Evolutionary conservation across 2,888 invertebrate species (phyloP).

Genomic region (Artemia sinica): DNA sequence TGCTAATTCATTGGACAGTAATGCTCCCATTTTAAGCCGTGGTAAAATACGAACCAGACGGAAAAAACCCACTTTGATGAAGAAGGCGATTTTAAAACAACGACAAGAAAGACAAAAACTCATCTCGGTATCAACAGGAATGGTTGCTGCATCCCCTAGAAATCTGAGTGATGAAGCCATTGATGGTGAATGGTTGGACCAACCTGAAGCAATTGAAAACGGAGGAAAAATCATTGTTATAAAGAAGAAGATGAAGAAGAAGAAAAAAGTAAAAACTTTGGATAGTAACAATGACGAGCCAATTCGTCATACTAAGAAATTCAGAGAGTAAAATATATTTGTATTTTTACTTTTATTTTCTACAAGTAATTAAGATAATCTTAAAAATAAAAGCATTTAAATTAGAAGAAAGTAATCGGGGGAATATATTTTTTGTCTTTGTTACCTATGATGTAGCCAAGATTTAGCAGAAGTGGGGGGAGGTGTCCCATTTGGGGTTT

Average conservation of each 20-base stretch:
- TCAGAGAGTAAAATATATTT: constrained; percentile 32
- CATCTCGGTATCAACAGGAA: not conserved
- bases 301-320: constrained; percentile 33
- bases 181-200: constrained; percentile 1
- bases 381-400: no score
- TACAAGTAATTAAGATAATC: not conserved
- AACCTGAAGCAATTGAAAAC: not conserved
- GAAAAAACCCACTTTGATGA: constrained; percentile 35
- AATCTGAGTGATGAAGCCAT: not conserved
- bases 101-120: constrained; percentile 7
- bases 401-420: no score
- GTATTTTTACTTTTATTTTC: not conserved
- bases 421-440: no score
- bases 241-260: not conserved
- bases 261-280: not conserved
- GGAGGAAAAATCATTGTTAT: not conserved
- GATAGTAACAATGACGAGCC: not conserved
- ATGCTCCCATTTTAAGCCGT: constrained; percentile 32
- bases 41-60: constrained; percentile 36
- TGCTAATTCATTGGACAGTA: constrained; percentile 30
- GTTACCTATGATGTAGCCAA: no score
- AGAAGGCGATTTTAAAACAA: constrained; percentile 30
- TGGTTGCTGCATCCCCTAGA: constrained; percentile 11
- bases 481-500: no score
- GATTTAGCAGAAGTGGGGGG: no score